Conservation (phyloP, 2,888 invertebrate species). For the Ferrisia virgata region DNA sequence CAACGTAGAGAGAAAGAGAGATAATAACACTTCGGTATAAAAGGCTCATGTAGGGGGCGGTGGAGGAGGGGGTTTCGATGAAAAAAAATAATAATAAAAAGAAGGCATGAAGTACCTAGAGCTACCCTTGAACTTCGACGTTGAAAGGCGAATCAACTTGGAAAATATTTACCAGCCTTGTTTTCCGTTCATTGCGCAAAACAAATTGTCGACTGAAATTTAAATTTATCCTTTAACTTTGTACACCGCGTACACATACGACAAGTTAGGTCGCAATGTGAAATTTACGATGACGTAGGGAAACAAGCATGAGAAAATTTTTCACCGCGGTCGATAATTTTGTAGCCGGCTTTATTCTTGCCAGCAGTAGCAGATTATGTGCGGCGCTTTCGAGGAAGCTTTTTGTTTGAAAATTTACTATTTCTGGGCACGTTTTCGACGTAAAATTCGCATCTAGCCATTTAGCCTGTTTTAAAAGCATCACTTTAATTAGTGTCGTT, state of each 20-base stretch:
- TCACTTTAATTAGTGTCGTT: background rate
- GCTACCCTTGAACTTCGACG: background rate
- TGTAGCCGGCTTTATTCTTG: background rate
- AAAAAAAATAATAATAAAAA: too few relatives aligned
- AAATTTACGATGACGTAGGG: background rate
- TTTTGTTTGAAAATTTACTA: background rate
- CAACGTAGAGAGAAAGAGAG: background rate
- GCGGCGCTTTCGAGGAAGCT: background rate
- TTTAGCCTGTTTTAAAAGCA: background rate
- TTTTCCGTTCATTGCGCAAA: background rate
- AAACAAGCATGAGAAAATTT: background rate
- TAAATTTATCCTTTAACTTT: background rate
- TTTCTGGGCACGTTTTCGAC: background rate
- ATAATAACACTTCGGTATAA: too few relatives aligned
- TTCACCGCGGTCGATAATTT: slow-evolving; percentile 3
- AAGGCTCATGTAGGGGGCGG: background rate
- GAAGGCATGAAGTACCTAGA: too few relatives aligned
- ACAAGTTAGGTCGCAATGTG: background rate
- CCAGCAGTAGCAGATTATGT: background rate
- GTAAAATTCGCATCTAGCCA: too few relatives aligned
- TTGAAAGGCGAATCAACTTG: background rate
- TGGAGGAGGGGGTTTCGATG: background rate
- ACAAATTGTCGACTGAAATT: background rate
- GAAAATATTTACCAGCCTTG: background rate
- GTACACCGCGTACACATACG: too few relatives aligned